Base-by-base conservation (phyloP, 2,797 vertebrate genomes). In the Luscinia luscinia region DNA sequence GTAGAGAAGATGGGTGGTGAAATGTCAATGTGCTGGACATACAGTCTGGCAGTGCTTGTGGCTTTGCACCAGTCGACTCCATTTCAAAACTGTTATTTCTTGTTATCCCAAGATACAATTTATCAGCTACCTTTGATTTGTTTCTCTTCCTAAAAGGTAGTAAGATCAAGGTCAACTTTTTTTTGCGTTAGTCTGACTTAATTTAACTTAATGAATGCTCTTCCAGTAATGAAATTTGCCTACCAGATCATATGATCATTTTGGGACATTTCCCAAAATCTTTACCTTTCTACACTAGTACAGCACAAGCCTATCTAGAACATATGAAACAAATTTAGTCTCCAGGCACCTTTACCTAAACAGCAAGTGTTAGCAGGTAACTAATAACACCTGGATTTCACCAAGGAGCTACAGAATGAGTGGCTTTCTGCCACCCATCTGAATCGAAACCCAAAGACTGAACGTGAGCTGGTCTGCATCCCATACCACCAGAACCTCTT, bases 231-330 rank as follows among this genome's bases (percentile, higher is more conserved):
- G 9, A 75, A 87, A 45, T 38, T 45, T 80, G 34, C 38, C 46
- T 72, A 55, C 58, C 5, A 82, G 18, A 75, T 63, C 43, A 23
- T 2, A 62, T 8, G 28, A 70, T 51, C 17, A 32, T 59, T 72
- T 84, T 36, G 59, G 32, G 40, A 45, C 54, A 76, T 2, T 82
- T 64, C 2, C 3, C 20, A 90, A 76, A 76, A 85, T 17, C 23
- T 41, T 89, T 62, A 32, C 15, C n/a, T 32, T 52, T 48, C 38
- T 40, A 40, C 0, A 0, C 9, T 21, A 24, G 40, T 40, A 66
- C 26, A 46, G n/a, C 9, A 18, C 9, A 89, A 57, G 10, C 3
- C 51, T 52, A 21, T 15, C 40, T n/a, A 52, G 19, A 79, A 19
- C 4, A 13, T 6, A 28, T 4, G n/a, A 62, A n/a, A 93, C 69